Evolutionary conservation across 2,113 vertebrate species (phyloP), one percentile per base, ranked within the genome.

Genomic region (Canis aureus): DNA sequence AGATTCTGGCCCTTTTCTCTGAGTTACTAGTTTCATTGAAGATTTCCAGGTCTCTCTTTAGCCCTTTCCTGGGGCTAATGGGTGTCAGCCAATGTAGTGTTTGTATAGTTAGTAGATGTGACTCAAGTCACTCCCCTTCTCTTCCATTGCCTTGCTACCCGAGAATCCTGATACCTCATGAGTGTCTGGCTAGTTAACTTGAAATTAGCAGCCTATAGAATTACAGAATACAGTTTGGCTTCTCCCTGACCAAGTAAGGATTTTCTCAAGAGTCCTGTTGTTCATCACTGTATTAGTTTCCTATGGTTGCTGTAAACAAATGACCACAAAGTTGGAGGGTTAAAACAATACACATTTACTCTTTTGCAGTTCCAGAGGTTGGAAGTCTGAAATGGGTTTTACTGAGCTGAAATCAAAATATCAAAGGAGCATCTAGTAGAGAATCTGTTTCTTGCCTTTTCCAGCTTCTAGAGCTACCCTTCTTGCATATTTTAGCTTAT

Each of bases 1-100:
- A 96, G 49, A 90, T 12, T 55, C 74, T 88, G 67, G 55, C 38
- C 62, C 16, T 93, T 95, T 91, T 73, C 29, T 95, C 57, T 55
- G 87, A 78, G 49, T 91, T 15, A 7, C 59, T 62, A 43, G 20
- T 92, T 79, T 74, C 35, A 74, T 74, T 71, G 88, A 90, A 91
- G 84, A 60, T 71, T 82, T 95, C 49, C 22, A 71, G n/a, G 13
- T 87, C 60, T 79, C 67, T 87, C 60, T 79, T 64, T 97, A 69
- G 49, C 53, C 88, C 66, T 90, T 83, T 88, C 67, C 85, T 95
- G 89, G 29, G 55, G 27, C 76, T 84, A 57, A 4, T 90, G 19
- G 38, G 8, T 23, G 38, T 71, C 79, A 71, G 64, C 38, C 67
- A 85, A 16, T 29, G 59, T 10, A 35, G 19, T 94, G 10, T 59